Percentiles rank a stretch among this genome's conserved stretches.
Conservation (phyloP, 1,140 invertebrate species). For the Caerostris darwini region DNA sequence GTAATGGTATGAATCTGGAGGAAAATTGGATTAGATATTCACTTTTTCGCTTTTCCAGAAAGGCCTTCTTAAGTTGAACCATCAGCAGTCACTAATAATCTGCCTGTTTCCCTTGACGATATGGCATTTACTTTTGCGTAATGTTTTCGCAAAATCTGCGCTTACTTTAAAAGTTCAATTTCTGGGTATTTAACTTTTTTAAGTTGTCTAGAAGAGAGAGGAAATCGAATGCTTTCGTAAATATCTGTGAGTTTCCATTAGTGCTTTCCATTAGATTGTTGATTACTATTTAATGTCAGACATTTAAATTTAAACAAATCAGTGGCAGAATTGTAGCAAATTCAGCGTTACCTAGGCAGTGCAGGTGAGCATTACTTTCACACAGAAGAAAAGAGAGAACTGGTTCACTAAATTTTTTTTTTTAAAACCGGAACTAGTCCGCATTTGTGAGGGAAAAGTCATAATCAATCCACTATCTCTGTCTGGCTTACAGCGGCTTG, state of each 20-base stretch:
- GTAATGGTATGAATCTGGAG: conserved; percentile 22
- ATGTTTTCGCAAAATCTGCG: neutral
- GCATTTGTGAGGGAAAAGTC: too few relatives aligned
- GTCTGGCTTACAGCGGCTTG: too few relatives aligned
- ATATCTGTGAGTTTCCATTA: neutral
- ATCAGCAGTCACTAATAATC: conserved; percentile 3
- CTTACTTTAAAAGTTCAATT: neutral
- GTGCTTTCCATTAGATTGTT: too few relatives aligned
- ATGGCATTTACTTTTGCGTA: neutral
- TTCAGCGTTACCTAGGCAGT: too few relatives aligned
- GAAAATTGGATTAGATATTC: conserved; percentile 36
- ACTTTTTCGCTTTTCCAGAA: neutral
- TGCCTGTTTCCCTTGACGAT: neutral
- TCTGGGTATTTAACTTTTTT: neutral
- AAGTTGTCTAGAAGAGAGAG: neutral
- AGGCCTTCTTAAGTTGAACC: neutral
- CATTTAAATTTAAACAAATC: too few relatives aligned
- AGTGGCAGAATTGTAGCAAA: too few relatives aligned
- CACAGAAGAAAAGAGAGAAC: too few relatives aligned
- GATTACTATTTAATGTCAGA: too few relatives aligned
- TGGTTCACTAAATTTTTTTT: too few relatives aligned
- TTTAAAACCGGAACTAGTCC: too few relatives aligned
- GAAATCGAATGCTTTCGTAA: neutral
- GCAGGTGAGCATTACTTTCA: too few relatives aligned
- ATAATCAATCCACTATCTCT: too few relatives aligned